Conservation (phyloP, 2,888 invertebrate genomes). For the Argyresthia goedartella region DNA sequence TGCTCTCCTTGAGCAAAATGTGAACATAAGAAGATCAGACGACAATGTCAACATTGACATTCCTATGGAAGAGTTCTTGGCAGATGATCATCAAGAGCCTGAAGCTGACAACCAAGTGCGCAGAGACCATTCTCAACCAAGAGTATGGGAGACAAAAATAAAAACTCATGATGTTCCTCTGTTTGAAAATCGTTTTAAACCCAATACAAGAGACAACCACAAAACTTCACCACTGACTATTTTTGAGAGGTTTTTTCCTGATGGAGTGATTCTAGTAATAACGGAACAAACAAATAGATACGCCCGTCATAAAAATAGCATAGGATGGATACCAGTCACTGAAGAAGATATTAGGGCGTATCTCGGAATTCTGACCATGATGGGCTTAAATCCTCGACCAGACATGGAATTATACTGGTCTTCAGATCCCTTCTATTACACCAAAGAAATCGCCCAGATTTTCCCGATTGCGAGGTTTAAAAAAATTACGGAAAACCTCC, state of each 20-base stretch:
- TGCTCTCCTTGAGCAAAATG: conserved; percentile 1
- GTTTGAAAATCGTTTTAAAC: conserved; percentile 2
- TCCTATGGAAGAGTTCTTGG: conserved; percentile 9
- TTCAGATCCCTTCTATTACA: conserved; percentile 21
- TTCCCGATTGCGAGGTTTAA: conserved; percentile 21
- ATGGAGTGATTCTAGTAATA: conserved; percentile 15
- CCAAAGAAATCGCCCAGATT: conserved; percentile 18
- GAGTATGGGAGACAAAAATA: conserved; percentile 2
- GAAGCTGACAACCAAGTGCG: conserved; percentile 8
- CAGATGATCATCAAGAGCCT: conserved; percentile 11
- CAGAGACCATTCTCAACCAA: conserved; percentile 10
- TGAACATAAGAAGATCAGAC: conserved; percentile 6
- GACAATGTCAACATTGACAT: conserved; percentile 8
- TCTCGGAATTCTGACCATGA: conserved; percentile 23
- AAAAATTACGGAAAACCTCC: conserved; percentile 20
- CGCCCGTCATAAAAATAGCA: conserved; percentile 17
- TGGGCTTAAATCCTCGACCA: conserved; percentile 23
- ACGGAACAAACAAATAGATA: conserved; percentile 20
- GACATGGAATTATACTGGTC: conserved; percentile 21
- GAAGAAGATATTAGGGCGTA: conserved; percentile 16
- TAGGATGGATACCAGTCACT: conserved; percentile 15
- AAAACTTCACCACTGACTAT: conserved; percentile 6
- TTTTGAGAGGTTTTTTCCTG: conserved; percentile 19
- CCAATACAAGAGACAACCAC: conserved; percentile 5
- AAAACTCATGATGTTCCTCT: conserved; percentile 5